Evolutionary conservation across 2,888 invertebrate genomes (phyloP), one percentile per base, ranked within the genome.

Genomic region (Ditula angustiorana): DNA sequence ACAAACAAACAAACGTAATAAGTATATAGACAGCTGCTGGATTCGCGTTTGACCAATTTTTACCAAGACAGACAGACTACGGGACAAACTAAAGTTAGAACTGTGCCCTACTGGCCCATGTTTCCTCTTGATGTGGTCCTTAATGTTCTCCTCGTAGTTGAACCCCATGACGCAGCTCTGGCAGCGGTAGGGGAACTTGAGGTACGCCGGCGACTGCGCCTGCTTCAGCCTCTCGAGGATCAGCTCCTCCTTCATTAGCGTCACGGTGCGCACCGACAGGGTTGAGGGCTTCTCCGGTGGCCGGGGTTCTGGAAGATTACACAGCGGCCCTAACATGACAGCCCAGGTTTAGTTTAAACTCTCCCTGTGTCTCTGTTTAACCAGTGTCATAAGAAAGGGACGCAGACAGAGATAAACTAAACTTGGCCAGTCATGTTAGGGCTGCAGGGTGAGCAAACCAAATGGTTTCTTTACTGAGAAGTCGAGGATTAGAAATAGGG

Each of bases 151-250:
- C 3, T 63, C 56, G 3, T 67, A 80, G 3, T 69, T 66, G 41
- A 80, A 80, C 0, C 76, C 74, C 0, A 77, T 23, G 0, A 80
- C 59, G 10, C 80, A 80, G 0, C 66, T 56, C 0, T 71, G 67
- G 55, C 80, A 80, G 23, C 65, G 68, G 28, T 74, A 64, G 0
- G 55, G 58, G 0, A 53, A 50, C 0, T 35, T 46, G 0, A 64
- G 21, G 47, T 68, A 77, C 0, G 26, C 5, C 5, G 49, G 52
- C 0, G 73, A 72, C 10, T 60, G 37, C 0, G 71, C 66, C 2
- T 24, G 56, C 50, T 63, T 61, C 35, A 67, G 55, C 26, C 71
- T 67, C 50, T 75, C 77, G 3, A 53, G 5, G 16, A 67, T 47
- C 2, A 73, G n/a, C 37, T 74, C 70, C 4, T 69, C 63, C 13